phyloP scores from a whole-genome alignment of 2,888 invertebrate species.

The Agonopterix subpropinquella region DNA sequence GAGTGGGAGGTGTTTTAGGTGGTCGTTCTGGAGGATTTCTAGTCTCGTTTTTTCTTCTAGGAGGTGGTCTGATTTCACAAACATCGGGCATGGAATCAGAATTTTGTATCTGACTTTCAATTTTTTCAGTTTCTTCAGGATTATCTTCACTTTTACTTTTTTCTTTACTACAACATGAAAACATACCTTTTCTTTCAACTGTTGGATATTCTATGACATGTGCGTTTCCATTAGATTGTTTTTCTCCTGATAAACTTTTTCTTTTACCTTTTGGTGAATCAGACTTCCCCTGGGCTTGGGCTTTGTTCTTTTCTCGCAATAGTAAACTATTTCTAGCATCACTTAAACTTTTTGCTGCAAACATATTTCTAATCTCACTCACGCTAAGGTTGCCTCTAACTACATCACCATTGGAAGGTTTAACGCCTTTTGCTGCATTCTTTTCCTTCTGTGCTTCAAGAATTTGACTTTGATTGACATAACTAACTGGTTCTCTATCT shows the following conservation, averaged over 20 bases:
- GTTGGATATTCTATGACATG: slow-evolving; percentile 84
- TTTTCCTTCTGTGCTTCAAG: slow-evolving; percentile 29
- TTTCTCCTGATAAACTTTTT: slow-evolving; percentile 54
- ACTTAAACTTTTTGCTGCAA: slow-evolving; percentile 64
- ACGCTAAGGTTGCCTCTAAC: slow-evolving; percentile 76
- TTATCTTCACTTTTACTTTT: slow-evolving; percentile 71
- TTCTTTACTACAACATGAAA: slow-evolving; percentile 82
- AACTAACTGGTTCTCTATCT: slow-evolving; percentile 58
- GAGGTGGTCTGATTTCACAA: slow-evolving; percentile 78
- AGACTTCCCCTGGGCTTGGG: slow-evolving; percentile 40
- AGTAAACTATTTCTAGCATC: slow-evolving; percentile 70
- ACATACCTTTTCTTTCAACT: slow-evolving; percentile 82
- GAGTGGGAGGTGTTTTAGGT: slow-evolving; percentile 74
- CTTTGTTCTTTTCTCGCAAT: slow-evolving; percentile 63
- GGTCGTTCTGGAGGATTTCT: slow-evolving; percentile 81
- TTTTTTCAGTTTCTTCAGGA: slow-evolving; percentile 56
- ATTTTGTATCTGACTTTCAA: slow-evolving; percentile 48
- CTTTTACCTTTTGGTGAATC: slow-evolving; percentile 66
- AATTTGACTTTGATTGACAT: slow-evolving; percentile 56
- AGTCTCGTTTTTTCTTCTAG: slow-evolving; percentile 73
- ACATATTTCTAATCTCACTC: slow-evolving; percentile 72
- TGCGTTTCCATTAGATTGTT: slow-evolving; percentile 57
- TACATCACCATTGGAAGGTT: slow-evolving; percentile 59
- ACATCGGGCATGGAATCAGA: slow-evolving; percentile 65
- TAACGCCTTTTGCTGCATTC: slow-evolving; percentile 31